Percentiles rank a stretch among this genome's conserved stretches.
Evolutionary conservation across 1,140 invertebrate species (phyloP).

Genomic region (Drosophila sulfurigaster): DNA sequence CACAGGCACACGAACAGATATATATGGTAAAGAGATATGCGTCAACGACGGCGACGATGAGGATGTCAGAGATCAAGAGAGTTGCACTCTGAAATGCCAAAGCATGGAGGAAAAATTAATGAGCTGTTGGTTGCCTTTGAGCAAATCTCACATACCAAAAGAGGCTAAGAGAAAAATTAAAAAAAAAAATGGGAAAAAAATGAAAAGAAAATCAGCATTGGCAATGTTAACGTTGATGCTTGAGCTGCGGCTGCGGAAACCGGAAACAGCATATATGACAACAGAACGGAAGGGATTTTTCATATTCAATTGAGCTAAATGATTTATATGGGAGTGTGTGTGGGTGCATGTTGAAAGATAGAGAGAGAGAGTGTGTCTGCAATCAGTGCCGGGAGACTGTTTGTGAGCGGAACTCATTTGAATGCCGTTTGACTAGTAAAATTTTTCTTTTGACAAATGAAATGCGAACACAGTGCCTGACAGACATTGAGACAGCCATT

Average conservation of each 20-base stretch:
- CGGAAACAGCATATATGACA: conserved; percentile 84
- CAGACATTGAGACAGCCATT: conserved; percentile 14
- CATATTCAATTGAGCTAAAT: conserved; percentile 82
- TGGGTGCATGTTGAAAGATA: no score
- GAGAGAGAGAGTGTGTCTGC: conserved; percentile 31
- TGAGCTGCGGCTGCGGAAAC: conserved; percentile 77
- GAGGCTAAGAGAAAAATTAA: background rate
- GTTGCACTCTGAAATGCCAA: conserved; percentile 16
- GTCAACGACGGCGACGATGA: background rate
- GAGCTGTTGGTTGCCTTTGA: conserved; percentile 72
- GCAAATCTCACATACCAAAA: conserved; percentile 47
- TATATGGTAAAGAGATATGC: background rate
- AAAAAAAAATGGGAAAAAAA: conserved; percentile 46
- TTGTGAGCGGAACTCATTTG: conserved; percentile 77
- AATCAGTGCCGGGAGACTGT: conserved; percentile 64
- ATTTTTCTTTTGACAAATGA: conserved; percentile 69
- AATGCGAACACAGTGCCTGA: conserved; percentile 35
- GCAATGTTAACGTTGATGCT: conserved; percentile 39
- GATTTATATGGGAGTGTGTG: conserved; percentile 58
- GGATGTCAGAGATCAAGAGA: background rate
- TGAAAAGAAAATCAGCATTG: conserved; percentile 46
- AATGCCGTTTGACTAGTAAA: conserved; percentile 70
- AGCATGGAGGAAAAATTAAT: conserved; percentile 69
- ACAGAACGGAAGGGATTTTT: conserved; percentile 82
- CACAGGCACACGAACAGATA: conserved; percentile 20